Base-by-base conservation (phyloP, 2,888 invertebrate genomes). In the Heterodera filipjevi region DNA sequence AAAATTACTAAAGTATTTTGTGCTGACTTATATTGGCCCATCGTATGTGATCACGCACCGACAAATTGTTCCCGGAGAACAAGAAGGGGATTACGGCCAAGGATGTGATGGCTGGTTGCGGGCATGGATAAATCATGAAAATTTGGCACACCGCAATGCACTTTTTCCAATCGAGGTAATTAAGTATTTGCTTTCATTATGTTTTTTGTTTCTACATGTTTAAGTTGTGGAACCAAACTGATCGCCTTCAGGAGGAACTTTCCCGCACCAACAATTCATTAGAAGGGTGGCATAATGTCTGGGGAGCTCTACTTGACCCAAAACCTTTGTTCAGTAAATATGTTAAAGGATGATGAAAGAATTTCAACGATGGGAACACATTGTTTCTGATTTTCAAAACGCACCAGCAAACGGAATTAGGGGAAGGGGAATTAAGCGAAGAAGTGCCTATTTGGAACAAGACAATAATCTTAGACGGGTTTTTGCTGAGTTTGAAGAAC, bases 111-210 rank as follows among this genome's bases (percentile, higher is more conserved):
- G 35, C 35, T 70, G 70, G 70, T 22, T 70, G 39, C 16, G 70
- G 3, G 70, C 16, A 22, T 70, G 70, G 70, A 70, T 70, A 3
- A 6, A 35, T 70, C 16, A 16, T 70, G 70, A 70, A 70, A 70
- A 70, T 70, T 70, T 70, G 70, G 22, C n/a, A n/a, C n/a, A n/a
- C n/a, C n/a, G n/a, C n/a, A n/a, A n/a, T n/a, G n/a, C n/a, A n/a
- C n/a, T n/a, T n/a, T 70, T 70, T 70, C 70, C 70, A 3, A 70
- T 70, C n/a, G 35, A 35, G 70, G 70, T n/a, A 44, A 44, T 44
- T n/a, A n/a, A n/a, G n/a, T n/a, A 44, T 70, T n/a, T 5, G n/a
- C 6, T 39, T n/a, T 16, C 16, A n/a, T 35, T 70, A 70, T 22
- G 16, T 70, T 16, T 3, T 22, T 22, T 2, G 35, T 3, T 70